Evolutionary conservation across 2,888 invertebrate genomes (phyloP).

Genomic region (Stomorhina lunata): DNA sequence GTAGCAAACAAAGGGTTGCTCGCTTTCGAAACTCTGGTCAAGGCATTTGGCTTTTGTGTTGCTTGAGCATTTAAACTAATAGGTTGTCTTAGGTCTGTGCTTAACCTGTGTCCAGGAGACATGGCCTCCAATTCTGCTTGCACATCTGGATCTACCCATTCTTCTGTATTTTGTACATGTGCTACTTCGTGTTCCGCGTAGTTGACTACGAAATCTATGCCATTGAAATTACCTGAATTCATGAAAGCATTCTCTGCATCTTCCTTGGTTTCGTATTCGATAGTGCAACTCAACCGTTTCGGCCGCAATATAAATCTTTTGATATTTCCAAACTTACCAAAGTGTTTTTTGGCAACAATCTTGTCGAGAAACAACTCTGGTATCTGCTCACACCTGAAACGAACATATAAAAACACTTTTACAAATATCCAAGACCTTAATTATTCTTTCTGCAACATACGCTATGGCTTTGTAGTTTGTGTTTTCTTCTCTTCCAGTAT

Average conservation of each 20-base stretch:
- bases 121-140: conserved; percentile 86
- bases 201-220: conserved; percentile 83
- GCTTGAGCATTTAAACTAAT: background rate
- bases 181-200: conserved; percentile 81
- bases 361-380: conserved; percentile 84
- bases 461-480: conserved; percentile 73
- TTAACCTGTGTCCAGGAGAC: conserved; percentile 74
- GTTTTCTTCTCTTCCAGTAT: conserved; percentile 64
- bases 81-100: background rate
- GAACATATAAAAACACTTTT: no score
- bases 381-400: conserved; percentile 85
- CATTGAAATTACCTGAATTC: conserved; percentile 83
- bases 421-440: background rate
- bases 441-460: conserved; percentile 64
- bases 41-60: background rate
- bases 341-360: conserved; percentile 84
- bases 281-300: conserved; percentile 84
- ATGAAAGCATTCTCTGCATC: conserved; percentile 83
- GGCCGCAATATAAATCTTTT: conserved; percentile 84
- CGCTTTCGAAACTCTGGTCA: background rate
- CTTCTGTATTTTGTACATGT: conserved; percentile 76
- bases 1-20: background rate
- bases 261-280: conserved; percentile 85
- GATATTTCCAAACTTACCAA: conserved; percentile 86
- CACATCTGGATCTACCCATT: conserved; percentile 83